A percentile compares a stretch with the other conserved stretches of the same genome.
phyloP scores from a whole-genome alignment of 2,113 vertebrate species.

The human region DNA sequence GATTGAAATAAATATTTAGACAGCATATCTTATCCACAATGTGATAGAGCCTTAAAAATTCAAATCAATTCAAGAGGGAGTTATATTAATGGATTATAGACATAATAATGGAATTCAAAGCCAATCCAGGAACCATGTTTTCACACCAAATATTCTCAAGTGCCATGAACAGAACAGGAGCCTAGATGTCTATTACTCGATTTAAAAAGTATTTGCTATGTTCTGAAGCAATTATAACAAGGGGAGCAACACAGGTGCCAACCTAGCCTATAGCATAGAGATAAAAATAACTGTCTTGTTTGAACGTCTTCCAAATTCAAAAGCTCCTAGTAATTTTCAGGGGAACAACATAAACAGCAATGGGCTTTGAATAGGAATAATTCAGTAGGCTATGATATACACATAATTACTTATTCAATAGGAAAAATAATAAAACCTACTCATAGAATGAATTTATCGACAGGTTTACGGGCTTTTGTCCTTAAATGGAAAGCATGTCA shows the following conservation, averaged over 20 bases:
- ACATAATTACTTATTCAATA: neutral
- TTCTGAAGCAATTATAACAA: neutral
- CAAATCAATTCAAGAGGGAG: neutral
- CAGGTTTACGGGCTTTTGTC: neutral
- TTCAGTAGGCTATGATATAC: no score
- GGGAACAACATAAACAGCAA: neutral
- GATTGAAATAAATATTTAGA: neutral
- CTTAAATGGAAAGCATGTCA: neutral
- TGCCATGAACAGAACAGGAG: neutral
- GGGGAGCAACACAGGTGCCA: neutral
- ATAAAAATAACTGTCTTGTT: slow-evolving; percentile 20
- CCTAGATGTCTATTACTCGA: neutral
- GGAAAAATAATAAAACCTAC: neutral
- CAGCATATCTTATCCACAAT: neutral
- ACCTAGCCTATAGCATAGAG: neutral
- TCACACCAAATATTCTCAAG: neutral
- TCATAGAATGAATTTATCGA: neutral
- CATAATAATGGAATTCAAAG: neutral
- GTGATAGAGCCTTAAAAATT: neutral
- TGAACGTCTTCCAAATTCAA: neutral
- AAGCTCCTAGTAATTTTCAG: neutral
- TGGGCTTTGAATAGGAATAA: neutral
- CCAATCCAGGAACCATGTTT: neutral
- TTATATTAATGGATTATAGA: neutral
- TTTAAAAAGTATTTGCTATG: neutral